Percentiles rank a stretch among this genome's conserved stretches.
These are phyloP conservation scores for Noctuana brunneofusca DNA, from an alignment of 2,888 invertebrate genomes.

Conservation along the genomic window DNA sequence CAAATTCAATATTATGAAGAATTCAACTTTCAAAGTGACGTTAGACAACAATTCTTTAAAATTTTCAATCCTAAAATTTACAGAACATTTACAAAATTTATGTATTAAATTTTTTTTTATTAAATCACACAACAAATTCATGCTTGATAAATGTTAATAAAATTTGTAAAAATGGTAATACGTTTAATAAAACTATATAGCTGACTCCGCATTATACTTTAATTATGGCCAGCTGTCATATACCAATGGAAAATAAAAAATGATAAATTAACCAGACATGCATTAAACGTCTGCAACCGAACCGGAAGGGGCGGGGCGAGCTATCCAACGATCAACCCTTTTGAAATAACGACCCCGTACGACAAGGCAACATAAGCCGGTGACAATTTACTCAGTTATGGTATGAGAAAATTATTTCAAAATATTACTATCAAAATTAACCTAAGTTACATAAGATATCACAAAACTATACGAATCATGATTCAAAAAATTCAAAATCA, in stretches of 20 bases:
- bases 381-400: not conserved
- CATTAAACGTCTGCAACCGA: conserved; percentile 73
- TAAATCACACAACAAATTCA: too few species aligned
- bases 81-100: too few species aligned
- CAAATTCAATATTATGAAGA: not conserved
- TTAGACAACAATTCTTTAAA: not conserved
- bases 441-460: too few species aligned
- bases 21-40: not conserved
- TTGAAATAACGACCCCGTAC: conserved; percentile 74
- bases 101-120: too few species aligned
- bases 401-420: not conserved
- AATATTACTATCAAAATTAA: too few species aligned
- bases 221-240: conserved; percentile 20
- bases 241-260: conserved; percentile 38
- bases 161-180: not conserved
- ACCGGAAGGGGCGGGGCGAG: conserved; percentile 62
- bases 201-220: too few species aligned
- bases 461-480: too few species aligned
- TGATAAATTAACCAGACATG: conserved; percentile 52
- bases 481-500: too few species aligned
- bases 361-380: conserved; percentile 50
- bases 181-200: too few species aligned
- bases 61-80: not conserved
- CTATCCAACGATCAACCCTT: conserved; percentile 81
- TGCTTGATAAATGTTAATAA: not conserved